A percentile compares a stretch with the other conserved stretches of the same genome.
Evolutionary conservation across 2,797 vertebrate species (phyloP).

Genomic region (Numenius phaeopus): DNA sequence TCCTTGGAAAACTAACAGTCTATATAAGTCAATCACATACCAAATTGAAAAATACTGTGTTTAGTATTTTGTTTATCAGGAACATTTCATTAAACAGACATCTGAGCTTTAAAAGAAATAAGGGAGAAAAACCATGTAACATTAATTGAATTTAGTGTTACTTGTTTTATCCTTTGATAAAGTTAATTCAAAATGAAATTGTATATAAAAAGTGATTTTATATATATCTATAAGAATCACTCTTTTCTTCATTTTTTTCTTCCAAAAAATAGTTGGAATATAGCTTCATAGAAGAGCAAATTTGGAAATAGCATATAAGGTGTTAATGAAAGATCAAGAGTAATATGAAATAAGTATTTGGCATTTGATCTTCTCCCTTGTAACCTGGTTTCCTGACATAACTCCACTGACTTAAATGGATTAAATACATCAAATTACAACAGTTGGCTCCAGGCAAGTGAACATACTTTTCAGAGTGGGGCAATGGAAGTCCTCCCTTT

Average conservation of each 20-base stretch:
- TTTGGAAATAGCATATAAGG: not conserved
- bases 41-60: not conserved
- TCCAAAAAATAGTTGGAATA: not conserved
- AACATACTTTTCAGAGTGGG: not conserved
- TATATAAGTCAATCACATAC: not conserved
- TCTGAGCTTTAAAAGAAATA: not conserved
- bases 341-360: not conserved
- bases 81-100: not conserved
- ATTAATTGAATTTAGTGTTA: not conserved
- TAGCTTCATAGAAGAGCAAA: not conserved
- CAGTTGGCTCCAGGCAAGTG: conserved; percentile 13
- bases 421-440: conserved; percentile 24
- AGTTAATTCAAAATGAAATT: not conserved
- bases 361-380: not conserved
- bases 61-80: not conserved
- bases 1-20: not conserved
- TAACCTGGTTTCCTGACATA: not conserved
- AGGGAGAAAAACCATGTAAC: fast-evolving
- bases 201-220: not conserved
- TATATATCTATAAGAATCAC: not conserved
- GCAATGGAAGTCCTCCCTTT: not conserved
- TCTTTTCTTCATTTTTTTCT: not conserved
- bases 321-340: not conserved
- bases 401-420: not conserved
- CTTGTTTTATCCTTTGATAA: not conserved